Evolutionary conservation across 1,140 invertebrate species (phyloP).

Genomic region (Scylla paramamosain): DNA sequence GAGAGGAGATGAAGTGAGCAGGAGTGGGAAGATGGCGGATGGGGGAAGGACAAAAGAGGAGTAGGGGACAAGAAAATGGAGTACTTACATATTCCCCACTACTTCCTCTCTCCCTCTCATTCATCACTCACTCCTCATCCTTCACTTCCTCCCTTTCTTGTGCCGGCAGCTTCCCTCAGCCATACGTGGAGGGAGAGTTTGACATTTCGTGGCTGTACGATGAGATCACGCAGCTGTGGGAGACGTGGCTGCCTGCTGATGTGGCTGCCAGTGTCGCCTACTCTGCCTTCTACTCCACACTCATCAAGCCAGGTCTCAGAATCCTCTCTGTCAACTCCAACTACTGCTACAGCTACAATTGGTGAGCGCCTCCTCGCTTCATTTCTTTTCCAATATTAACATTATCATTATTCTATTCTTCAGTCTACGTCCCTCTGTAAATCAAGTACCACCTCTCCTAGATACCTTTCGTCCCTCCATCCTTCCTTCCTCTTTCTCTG

Average conservation of each 20-base stretch:
- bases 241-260: conserved; percentile 84
- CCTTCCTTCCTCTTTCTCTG: too few relatives aligned
- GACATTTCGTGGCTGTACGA: conserved; percentile 85
- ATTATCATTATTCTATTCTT: too few relatives aligned
- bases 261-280: conserved; percentile 84
- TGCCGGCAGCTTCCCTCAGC: conserved; percentile 72
- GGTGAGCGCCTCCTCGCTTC: conserved; percentile 82
- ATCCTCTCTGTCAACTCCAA: conserved; percentile 88
- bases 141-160: neutral
- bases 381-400: neutral
- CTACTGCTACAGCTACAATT: conserved; percentile 87
- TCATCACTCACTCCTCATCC: neutral
- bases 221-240: conserved; percentile 84
- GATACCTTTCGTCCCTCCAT: too few relatives aligned
- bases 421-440: too few relatives aligned
- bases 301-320: conserved; percentile 84
- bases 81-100: too few relatives aligned
- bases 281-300: conserved; percentile 87
- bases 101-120: neutral
- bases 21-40: neutral
- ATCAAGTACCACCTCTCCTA: too few relatives aligned
- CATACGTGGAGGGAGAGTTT: conserved; percentile 78
- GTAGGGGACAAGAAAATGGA: too few relatives aligned
- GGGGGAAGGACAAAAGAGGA: neutral
- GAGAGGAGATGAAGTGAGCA: neutral